A percentile compares a stretch with the other conserved stretches of the same genome.
These are phyloP conservation scores for Mastigias papua DNA, from an alignment of 30 jellyfish, hydroid and myxozoan species.

Conservation along the genomic window DNA sequence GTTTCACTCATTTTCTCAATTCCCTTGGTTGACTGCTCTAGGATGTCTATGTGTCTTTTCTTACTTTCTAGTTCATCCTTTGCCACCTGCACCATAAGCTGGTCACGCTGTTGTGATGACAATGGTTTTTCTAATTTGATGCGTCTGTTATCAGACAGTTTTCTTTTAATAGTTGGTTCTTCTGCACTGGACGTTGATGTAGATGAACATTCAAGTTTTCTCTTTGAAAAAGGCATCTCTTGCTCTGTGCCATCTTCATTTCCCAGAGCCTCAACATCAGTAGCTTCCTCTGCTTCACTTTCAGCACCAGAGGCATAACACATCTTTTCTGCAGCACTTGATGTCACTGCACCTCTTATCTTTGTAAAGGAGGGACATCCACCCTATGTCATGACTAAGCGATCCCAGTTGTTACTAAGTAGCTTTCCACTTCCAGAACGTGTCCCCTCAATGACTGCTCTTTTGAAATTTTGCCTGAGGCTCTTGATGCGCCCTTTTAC, in stretches of 20 bases:
- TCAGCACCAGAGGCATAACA: not conserved
- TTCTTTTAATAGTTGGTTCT: no score
- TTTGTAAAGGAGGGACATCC: slow-evolving; percentile 53
- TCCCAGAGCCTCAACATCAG: not conserved
- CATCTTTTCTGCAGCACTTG: not conserved
- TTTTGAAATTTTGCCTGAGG: slow-evolving; percentile 31
- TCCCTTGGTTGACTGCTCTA: slow-evolving; percentile 31
- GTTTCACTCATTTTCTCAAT: slow-evolving; percentile 42
- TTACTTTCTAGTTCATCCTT: slow-evolving; percentile 57
- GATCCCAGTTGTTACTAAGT: slow-evolving; percentile 46
- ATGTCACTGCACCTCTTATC: slow-evolving; percentile 26
- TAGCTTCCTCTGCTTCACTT: slow-evolving; percentile 18
- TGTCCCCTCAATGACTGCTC: slow-evolving; percentile 66
- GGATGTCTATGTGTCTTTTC: slow-evolving; percentile 26
- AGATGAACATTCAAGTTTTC: no score
- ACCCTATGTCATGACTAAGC: slow-evolving; percentile 38
- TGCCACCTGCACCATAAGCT: slow-evolving; percentile 48
- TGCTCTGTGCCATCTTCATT: slow-evolving; percentile 6
- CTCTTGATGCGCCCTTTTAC: slow-evolving; percentile 16
- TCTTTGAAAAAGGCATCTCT: no score
- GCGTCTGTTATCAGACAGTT: slow-evolving; percentile 40
- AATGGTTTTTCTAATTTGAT: slow-evolving; percentile 41
- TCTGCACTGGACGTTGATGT: not conserved
- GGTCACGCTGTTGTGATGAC: slow-evolving; percentile 61
- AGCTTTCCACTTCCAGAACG: slow-evolving; percentile 54